Conservation (phyloP, 2,113 vertebrate species). For the Pelecanoides urinatrix region DNA sequence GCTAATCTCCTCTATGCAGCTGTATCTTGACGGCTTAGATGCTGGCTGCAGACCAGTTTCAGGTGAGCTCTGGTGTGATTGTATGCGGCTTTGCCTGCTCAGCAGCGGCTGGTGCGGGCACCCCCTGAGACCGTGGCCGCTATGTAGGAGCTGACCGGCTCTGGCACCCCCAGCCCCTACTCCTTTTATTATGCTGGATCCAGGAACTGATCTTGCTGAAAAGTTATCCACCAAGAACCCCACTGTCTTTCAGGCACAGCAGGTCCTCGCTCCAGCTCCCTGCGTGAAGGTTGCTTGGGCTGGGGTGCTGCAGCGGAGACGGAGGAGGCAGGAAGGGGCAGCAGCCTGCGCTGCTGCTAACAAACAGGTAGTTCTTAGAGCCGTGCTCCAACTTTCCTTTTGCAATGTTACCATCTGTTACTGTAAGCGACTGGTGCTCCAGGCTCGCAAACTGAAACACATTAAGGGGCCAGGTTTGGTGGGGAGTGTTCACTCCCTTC, state of each 20-base stretch:
- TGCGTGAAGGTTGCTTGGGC: neutral
- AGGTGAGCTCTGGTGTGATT: neutral
- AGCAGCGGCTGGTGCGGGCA: neutral
- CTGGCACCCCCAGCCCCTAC: fast-evolving
- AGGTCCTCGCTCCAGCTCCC: neutral
- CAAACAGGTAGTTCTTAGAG: neutral
- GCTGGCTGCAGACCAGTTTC: conserved; percentile 30
- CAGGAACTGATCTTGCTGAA: neutral
- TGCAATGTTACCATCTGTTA: neutral
- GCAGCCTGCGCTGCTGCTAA: neutral
- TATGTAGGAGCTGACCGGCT: neutral
- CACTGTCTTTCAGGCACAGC: neutral
- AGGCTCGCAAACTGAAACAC: neutral
- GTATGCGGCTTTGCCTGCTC: neutral
- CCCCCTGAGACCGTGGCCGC: fast-evolving
- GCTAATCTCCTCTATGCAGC: conserved; percentile 47
- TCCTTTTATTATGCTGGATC: neutral
- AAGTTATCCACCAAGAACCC: neutral
- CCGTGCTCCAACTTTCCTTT: neutral
- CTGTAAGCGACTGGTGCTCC: neutral
- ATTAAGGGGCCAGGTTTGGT: neutral
- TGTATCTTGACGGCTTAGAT: conserved; percentile 34
- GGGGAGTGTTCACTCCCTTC: neutral
- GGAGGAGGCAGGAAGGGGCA: neutral
- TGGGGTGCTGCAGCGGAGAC: neutral